These are phyloP conservation scores for Acipenser oxyrinchus DNA, from an alignment of 2,797 vertebrate genomes.

Conservation along the genomic window DNA sequence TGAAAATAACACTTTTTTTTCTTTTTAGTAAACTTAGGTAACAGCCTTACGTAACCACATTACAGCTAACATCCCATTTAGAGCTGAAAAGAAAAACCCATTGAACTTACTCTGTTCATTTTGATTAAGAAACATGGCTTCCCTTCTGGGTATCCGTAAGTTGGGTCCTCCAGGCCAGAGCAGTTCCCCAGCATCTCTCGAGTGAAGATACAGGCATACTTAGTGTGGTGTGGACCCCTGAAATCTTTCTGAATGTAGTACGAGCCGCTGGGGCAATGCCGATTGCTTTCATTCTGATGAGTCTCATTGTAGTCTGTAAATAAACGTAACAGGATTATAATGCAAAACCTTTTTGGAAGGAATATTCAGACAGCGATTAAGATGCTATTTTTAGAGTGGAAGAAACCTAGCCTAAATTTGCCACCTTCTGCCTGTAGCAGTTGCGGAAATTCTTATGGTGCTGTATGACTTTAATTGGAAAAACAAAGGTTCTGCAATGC, in stretches of 20 bases:
- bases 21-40: too few species aligned
- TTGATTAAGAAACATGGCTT: conserved; percentile 80
- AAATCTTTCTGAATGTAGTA: conserved; percentile 66
- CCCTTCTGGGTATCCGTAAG: conserved; percentile 69
- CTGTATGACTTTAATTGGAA: too few species aligned
- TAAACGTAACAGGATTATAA: not conserved
- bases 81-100: conserved; percentile 11
- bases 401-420: too few species aligned
- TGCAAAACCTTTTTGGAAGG: too few species aligned
- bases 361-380: too few species aligned
- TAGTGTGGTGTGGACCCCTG: conserved; percentile 61
- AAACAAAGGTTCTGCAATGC: too few species aligned
- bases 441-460: too few species aligned
- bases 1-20: too few species aligned
- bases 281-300: conserved; percentile 45
- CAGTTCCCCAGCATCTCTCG: conserved; percentile 70
- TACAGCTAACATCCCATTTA: too few species aligned
- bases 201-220: conserved; percentile 70
- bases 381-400: too few species aligned
- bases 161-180: conserved; percentile 62
- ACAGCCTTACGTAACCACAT: too few species aligned
- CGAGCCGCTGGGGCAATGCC: conserved; percentile 55
- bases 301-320: conserved; percentile 67
- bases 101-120: conserved; percentile 78
- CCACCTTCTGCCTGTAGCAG: too few species aligned